Conservation (phyloP, 2,888 invertebrate genomes). For the Drosophila anomelani region DNA sequence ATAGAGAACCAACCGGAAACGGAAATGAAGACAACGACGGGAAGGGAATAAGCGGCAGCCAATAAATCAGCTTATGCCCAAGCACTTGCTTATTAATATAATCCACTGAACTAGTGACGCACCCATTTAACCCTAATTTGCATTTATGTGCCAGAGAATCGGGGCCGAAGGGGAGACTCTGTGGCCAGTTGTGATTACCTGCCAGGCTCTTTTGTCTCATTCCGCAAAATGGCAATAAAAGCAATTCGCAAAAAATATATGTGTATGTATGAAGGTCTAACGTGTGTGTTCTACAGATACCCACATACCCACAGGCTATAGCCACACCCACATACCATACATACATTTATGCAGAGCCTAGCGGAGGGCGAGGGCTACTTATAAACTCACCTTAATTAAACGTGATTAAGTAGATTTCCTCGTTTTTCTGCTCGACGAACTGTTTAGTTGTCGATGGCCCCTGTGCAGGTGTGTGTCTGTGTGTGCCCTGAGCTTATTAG, state of each 20-base stretch:
- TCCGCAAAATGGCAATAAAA: slow-evolving; percentile 68
- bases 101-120: slow-evolving; percentile 52
- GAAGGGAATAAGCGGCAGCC: slow-evolving; percentile 67
- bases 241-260: slow-evolving; percentile 66
- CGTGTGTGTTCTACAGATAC: background rate
- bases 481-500: slow-evolving; percentile 59
- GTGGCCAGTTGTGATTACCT: slow-evolving; percentile 66
- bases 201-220: slow-evolving; percentile 67
- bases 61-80: slow-evolving; percentile 76
- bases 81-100: slow-evolving; percentile 80
- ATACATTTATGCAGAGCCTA: slow-evolving; percentile 25
- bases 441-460: slow-evolving; percentile 74
- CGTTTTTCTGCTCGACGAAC: slow-evolving; percentile 77
- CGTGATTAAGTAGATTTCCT: slow-evolving; percentile 80
- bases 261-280: background rate
- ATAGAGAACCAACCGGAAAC: background rate
- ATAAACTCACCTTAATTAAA: slow-evolving; percentile 82
- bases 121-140: slow-evolving; percentile 77
- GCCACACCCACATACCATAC: slow-evolving; percentile 30
- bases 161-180: slow-evolving; percentile 51
- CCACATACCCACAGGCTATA: slow-evolving; percentile 16
- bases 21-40: background rate
- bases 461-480: slow-evolving; percentile 25
- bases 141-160: slow-evolving; percentile 71
- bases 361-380: slow-evolving; percentile 51